Conservation (phyloP, 1,140 invertebrate species). For the Tribolium castaneum region DNA sequence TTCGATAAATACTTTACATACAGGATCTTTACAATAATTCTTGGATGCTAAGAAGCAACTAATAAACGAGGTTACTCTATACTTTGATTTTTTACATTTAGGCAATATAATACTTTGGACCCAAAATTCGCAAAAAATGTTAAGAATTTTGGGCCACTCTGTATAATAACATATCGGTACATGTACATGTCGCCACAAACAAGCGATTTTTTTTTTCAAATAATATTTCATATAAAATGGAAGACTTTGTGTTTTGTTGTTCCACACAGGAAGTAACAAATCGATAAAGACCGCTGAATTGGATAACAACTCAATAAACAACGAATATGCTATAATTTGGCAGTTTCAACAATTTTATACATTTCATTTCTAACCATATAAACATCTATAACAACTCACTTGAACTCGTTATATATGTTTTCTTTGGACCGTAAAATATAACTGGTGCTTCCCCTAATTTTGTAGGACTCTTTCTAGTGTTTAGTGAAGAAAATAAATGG, state of each 20-base stretch:
- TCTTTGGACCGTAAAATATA: background rate
- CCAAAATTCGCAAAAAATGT: background rate
- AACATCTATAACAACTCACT: constrained; percentile 29
- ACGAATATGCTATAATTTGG: background rate
- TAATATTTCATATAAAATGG: constrained; percentile 37
- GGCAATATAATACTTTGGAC: background rate
- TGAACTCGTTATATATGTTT: constrained; percentile 7
- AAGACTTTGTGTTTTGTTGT: constrained; percentile 52
- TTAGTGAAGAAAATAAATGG: background rate
- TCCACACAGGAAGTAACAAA: constrained; percentile 1
- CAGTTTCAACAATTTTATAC: constrained; percentile 33
- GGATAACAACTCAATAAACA: constrained; percentile 2
- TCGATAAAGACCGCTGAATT: background rate
- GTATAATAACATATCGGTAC: no score
- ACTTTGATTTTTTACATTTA: constrained; percentile 19
- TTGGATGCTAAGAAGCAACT: constrained; percentile 41
- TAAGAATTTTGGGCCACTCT: no score
- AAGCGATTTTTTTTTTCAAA: background rate
- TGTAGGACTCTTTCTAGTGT: background rate
- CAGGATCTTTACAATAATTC: constrained; percentile 26
- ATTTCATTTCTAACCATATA: constrained; percentile 8
- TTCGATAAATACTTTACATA: constrained; percentile 14
- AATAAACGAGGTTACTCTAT: constrained; percentile 1
- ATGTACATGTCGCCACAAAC: background rate
- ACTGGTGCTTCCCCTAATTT: constrained; percentile 25